A percentile compares a stretch with the other conserved stretches of the same genome.
phyloP scores from a whole-genome alignment of 1,140 invertebrate species.

The Drosophila pectinifera region DNA sequence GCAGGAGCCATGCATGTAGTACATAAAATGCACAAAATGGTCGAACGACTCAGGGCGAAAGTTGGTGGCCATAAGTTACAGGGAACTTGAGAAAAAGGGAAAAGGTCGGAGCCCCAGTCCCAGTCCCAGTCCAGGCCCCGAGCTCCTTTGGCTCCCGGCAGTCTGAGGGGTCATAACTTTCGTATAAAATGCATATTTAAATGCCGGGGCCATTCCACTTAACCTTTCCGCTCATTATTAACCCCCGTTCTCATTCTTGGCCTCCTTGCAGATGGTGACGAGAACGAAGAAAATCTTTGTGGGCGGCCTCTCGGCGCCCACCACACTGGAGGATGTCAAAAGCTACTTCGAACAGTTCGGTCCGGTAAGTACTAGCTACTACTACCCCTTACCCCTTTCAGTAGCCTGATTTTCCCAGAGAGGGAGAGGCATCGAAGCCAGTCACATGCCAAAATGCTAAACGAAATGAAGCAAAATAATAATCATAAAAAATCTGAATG shows the following conservation, averaged over 20 bases:
- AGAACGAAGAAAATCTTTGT: slow-evolving; percentile 99
- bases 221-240: slow-evolving; percentile 54
- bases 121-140: slow-evolving; percentile 27
- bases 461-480: slow-evolving; percentile 67
- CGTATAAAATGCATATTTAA: slow-evolving; percentile 77
- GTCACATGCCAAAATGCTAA: slow-evolving; percentile 55
- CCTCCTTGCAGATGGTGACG: slow-evolving; percentile 96
- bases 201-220: slow-evolving; percentile 61
- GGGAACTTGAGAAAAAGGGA: slow-evolving; percentile 21
- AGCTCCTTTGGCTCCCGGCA: slow-evolving; percentile 35
- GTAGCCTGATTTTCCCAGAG: too few species aligned
- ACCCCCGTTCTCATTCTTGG: not conserved
- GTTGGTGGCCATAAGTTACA: slow-evolving; percentile 76
- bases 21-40: slow-evolving; percentile 81
- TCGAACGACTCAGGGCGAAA: slow-evolving; percentile 74
- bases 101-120: slow-evolving; percentile 11
- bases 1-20: slow-evolving; percentile 61
- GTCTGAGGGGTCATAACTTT: slow-evolving; percentile 70
- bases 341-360: slow-evolving; percentile 99
- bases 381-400: too few species aligned
- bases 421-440: not conserved
- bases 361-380: slow-evolving; percentile 92
- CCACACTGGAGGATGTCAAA: slow-evolving; percentile 99
- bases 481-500: slow-evolving; percentile 71
- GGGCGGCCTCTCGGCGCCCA: slow-evolving; percentile 98